These are phyloP conservation scores for Myrmophylax atrothorax DNA, from an alignment of 2,113 vertebrate species.

Conservation along the genomic window DNA sequence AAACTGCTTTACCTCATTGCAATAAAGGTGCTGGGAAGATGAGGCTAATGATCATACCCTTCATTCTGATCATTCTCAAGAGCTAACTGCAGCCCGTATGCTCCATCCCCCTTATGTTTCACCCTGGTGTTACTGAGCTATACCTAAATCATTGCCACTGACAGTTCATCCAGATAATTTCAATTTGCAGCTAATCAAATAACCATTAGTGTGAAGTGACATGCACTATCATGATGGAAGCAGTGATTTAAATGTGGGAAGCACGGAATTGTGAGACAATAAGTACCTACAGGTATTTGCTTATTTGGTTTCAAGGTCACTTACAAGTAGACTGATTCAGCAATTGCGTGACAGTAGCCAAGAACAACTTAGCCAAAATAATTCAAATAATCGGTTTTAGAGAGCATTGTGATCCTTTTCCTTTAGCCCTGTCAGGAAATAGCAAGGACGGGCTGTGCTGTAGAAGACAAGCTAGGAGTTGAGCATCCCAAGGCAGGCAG, in stretches of 20 bases:
- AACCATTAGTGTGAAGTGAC: neutral
- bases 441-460: neutral
- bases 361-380: neutral
- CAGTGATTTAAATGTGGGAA: neutral
- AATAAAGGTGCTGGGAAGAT: neutral
- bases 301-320: neutral
- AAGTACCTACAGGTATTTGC: neutral
- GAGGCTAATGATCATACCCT: neutral
- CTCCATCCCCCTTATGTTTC: neutral
- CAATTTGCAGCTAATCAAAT: slow-evolving; percentile 51
- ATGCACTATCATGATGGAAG: slow-evolving; percentile 2
- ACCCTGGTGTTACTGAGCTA: neutral
- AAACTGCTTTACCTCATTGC: neutral
- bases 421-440: neutral
- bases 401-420: neutral
- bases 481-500: accelerated
- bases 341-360: neutral
- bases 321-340: neutral
- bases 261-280: neutral
- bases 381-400: neutral
- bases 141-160: neutral
- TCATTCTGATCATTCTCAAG: neutral
- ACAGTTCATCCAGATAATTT: slow-evolving; percentile 41
- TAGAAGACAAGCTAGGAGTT: neutral
- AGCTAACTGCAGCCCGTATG: neutral